Conservation (phyloP, 2,888 invertebrate genomes). For the Agrilus biguttatus region DNA sequence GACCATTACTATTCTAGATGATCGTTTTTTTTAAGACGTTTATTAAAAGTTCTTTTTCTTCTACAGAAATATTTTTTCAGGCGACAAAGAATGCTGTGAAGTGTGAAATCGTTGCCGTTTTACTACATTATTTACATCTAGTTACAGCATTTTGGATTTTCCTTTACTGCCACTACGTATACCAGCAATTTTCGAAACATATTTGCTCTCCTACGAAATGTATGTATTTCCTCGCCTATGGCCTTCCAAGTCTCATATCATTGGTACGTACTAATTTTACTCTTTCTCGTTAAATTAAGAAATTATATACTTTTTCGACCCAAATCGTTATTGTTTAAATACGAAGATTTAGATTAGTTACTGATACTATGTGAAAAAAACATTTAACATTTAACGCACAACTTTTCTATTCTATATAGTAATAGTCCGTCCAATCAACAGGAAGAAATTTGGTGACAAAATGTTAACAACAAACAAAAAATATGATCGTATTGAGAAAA, state of each 20-base stretch:
- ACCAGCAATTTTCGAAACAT: conserved; percentile 36
- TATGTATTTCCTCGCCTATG: conserved; percentile 46
- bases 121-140: conserved; percentile 55
- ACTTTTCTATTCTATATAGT: no score
- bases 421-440: no score
- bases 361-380: no score
- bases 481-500: no score
- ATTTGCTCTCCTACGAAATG: conserved; percentile 39
- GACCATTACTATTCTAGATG: background rate
- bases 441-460: no score
- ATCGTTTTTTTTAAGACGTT: background rate
- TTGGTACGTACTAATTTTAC: conserved; percentile 37
- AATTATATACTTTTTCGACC: no score
- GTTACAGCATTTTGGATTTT: conserved; percentile 57
- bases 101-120: conserved; percentile 50
- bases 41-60: background rate
- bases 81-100: conserved; percentile 46
- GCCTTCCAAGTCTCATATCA: conserved; percentile 47
- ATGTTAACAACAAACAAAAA: no score
- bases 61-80: conserved; percentile 26
- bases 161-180: conserved; percentile 47
- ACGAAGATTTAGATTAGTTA: no score
- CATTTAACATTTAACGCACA: no score
- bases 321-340: no score
- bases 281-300: conserved; percentile 1